Evolutionary conservation across 2,888 invertebrate genomes (phyloP).

Genomic region (Liposcelis brunnea): DNA sequence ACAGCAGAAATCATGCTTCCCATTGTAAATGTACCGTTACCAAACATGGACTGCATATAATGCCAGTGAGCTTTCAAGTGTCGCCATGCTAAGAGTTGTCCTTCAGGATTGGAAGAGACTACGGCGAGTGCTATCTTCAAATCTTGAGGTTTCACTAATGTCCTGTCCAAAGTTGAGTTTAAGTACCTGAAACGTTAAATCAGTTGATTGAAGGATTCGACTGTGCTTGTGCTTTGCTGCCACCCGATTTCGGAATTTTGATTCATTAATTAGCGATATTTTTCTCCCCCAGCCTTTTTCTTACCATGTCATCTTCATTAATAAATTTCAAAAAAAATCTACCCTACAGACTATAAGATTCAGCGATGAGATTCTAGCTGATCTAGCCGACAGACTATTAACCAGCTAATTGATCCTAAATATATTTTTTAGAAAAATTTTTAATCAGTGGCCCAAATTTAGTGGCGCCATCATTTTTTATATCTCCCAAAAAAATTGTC

Average conservation of each 20-base stretch:
- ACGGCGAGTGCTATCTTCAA: conserved; percentile 51
- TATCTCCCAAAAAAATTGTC: conserved; percentile 8
- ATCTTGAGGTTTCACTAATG: conserved; percentile 49
- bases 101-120: conserved; percentile 55
- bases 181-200: conserved; percentile 52
- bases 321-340: conserved; percentile 8
- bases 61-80: conserved; percentile 55
- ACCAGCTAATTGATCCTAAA: too few species aligned
- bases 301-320: not conserved
- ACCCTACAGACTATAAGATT: too few species aligned
- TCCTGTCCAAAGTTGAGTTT: conserved; percentile 49
- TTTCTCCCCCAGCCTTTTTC: not conserved
- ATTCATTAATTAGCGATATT: too few species aligned
- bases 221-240: not conserved
- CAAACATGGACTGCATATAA: conserved; percentile 40
- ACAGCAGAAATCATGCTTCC: conserved; percentile 44
- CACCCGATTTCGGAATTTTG: not conserved
- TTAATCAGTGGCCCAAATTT: too few species aligned
- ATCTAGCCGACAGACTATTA: too few species aligned
- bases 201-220: not conserved
- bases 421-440: too few species aligned
- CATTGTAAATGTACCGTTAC: conserved; percentile 43
- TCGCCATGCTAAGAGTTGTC: conserved; percentile 52
- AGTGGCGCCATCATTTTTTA: too few species aligned
- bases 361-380: too few species aligned